Evolutionary conservation across 2,797 vertebrate genomes (phyloP), one percentile per base, ranked within the genome.

Genomic region (Sebastes glaucus): DNA sequence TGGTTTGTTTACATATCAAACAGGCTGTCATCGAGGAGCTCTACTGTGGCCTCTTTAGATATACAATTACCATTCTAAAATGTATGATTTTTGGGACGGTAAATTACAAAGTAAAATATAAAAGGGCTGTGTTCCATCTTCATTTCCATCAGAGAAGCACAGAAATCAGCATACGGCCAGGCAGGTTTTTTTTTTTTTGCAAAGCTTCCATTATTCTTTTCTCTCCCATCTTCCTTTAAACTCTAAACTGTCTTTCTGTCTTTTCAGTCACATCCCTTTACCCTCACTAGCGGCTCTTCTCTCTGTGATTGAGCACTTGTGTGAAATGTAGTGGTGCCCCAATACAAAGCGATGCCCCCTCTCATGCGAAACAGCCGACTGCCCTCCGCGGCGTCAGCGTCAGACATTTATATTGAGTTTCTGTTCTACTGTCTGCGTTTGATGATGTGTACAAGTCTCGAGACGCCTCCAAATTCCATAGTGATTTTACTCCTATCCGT

Each of bases 341-440:
- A 7, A 7, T 20, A 42, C n/a, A 59, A 59, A 78, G 63, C 46
- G 25, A 60, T 69, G 4, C 25, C 33, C 49, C 14, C 18, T 59
- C 2, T 73, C 20, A 25, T 28, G 23, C 9, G 4, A 60, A 62
- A 69, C 28, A 70, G 8, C 30, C 2, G 11, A 59, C 57, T 52
- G 22, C 46, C 61, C 62, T 74, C 49, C 3, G 16, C 1, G 7
- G 32, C 57, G 13, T 61, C 23, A 30, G 10, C 1, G 1, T 55
- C 23, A 55, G 55, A 23, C 25, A 35, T 59, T 28, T 35, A 23
- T 55, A 46, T 30, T 30, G 25, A 30, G 25, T 46, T 62, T 69
- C 27, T 76, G 49, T 76, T 70, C 27, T 32, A 5, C 62, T 74
- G 49, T 77, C 76, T 25, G 20, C 42, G 42, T 77, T 67, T 46